A percentile compares a stretch with the other conserved stretches of the same genome.
Evolutionary conservation across 2,113 vertebrate species (phyloP).

Genomic region (Apus apus): DNA sequence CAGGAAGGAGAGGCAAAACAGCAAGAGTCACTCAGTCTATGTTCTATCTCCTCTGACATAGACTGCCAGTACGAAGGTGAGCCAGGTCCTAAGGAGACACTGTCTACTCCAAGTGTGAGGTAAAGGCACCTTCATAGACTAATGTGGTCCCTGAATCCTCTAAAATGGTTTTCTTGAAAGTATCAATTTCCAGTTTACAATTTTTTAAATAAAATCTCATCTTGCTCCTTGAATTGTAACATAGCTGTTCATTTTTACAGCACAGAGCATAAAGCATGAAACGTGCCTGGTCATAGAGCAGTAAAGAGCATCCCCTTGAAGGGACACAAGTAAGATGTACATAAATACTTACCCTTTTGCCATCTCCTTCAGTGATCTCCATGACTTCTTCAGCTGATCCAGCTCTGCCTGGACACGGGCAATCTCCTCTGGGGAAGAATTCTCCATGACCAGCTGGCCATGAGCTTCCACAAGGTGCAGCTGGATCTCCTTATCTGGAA

Average conservation of each 20-base stretch:
- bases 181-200: background rate
- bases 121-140: background rate
- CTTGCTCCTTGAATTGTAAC: background rate
- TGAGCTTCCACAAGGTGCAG: constrained; percentile 79
- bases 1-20: background rate
- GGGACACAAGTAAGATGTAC: background rate
- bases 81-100: background rate
- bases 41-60: background rate
- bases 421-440: constrained; percentile 84
- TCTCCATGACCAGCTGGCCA: constrained; percentile 79
- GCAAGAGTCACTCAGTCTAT: background rate
- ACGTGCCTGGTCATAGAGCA: background rate
- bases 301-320: background rate
- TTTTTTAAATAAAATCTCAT: background rate
- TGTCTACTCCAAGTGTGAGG: background rate
- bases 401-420: constrained; percentile 80
- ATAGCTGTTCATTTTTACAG: background rate
- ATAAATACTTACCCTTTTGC: constrained; percentile 53
- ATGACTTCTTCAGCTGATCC: constrained; percentile 73
- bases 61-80: background rate
- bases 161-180: background rate
- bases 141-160: background rate
- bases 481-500: constrained; percentile 88
- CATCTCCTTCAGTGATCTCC: constrained; percentile 63
- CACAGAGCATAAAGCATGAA: background rate